Evolutionary conservation across 2,888 invertebrate species (phyloP).

Genomic region (Marasmarcha lunaedactyla): DNA sequence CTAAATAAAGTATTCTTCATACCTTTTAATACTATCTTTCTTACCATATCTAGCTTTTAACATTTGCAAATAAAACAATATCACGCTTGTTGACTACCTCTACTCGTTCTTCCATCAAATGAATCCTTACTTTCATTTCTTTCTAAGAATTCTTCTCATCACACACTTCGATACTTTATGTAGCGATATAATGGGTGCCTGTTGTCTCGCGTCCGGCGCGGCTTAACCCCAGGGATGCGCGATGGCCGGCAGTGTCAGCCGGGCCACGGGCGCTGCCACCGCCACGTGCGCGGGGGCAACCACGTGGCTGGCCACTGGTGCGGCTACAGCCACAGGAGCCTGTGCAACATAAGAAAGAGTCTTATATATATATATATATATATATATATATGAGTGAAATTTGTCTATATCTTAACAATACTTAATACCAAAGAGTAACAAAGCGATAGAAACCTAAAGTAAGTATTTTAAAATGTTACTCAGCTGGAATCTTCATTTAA

Average conservation of each 20-base stretch:
- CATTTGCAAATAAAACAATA: not conserved
- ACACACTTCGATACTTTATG: too few relatives aligned
- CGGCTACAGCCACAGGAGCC: constrained; percentile 26
- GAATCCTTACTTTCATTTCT: not conserved
- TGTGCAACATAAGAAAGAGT: constrained; percentile 5
- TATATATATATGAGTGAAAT: too few relatives aligned
- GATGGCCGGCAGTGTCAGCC: constrained; percentile 27
- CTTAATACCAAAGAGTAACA: too few relatives aligned
- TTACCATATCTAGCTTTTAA: constrained; percentile 5
- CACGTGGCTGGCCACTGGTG: constrained; percentile 27
- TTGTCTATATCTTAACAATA: too few relatives aligned
- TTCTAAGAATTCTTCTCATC: constrained; percentile 10
- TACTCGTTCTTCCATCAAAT: not conserved
- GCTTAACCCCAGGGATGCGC: constrained; percentile 54
- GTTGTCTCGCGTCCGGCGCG: constrained; percentile 12
- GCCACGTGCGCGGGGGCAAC: constrained; percentile 45
- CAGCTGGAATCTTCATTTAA: too few relatives aligned
- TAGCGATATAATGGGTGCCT: constrained; percentile 12
- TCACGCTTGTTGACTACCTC: not conserved
- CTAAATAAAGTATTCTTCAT: constrained; percentile 26
- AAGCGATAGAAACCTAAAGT: too few relatives aligned
- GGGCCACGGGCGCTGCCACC: constrained; percentile 40
- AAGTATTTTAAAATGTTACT: too few relatives aligned
- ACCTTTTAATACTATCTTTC: too few relatives aligned
- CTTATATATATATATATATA: too few relatives aligned